These are phyloP conservation scores for Meandrusa payeni DNA, from an alignment of 2,888 invertebrate species.

Conservation along the genomic window DNA sequence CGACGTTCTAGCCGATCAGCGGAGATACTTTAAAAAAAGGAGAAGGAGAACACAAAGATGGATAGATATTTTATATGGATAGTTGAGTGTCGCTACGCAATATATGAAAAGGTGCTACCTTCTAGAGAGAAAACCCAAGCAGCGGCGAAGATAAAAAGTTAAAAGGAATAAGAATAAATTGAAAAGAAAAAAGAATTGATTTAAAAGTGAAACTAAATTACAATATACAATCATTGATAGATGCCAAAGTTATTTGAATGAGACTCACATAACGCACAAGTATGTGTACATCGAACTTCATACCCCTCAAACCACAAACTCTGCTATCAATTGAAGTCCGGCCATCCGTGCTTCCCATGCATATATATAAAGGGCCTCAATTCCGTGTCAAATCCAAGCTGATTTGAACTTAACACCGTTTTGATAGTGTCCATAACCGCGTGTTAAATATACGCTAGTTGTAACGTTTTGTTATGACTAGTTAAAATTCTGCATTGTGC, in stretches of 20 bases:
- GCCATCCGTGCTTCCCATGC: conserved; percentile 55
- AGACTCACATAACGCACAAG: conserved; percentile 30
- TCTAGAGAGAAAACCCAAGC: too few relatives aligned
- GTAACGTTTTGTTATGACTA: background rate
- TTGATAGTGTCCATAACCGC: conserved; percentile 3
- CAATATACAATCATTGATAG: conserved; percentile 1
- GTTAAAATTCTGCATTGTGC: conserved; percentile 34
- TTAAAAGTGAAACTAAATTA: too few relatives aligned
- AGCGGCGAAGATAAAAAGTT: too few relatives aligned
- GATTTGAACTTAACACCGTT: background rate
- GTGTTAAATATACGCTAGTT: background rate
- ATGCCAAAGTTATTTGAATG: conserved; percentile 9
- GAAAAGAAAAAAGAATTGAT: too few relatives aligned
- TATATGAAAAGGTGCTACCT: too few relatives aligned
- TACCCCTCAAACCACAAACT: conserved; percentile 54
- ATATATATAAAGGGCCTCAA: conserved; percentile 7
- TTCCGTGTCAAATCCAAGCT: background rate
- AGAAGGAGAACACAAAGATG: too few relatives aligned
- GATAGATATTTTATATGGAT: too few relatives aligned
- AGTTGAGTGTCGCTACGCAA: too few relatives aligned
- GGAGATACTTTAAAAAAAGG: too few relatives aligned
- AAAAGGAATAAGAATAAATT: too few relatives aligned
- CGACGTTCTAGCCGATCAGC: too few relatives aligned
- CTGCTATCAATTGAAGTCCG: conserved; percentile 62
- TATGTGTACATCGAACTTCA: conserved; percentile 41